A percentile compares a stretch with the other conserved stretches of the same genome.
These are phyloP conservation scores for Siphamia tubifer DNA, from an alignment of 2,113 vertebrate species.

Conservation along the genomic window DNA sequence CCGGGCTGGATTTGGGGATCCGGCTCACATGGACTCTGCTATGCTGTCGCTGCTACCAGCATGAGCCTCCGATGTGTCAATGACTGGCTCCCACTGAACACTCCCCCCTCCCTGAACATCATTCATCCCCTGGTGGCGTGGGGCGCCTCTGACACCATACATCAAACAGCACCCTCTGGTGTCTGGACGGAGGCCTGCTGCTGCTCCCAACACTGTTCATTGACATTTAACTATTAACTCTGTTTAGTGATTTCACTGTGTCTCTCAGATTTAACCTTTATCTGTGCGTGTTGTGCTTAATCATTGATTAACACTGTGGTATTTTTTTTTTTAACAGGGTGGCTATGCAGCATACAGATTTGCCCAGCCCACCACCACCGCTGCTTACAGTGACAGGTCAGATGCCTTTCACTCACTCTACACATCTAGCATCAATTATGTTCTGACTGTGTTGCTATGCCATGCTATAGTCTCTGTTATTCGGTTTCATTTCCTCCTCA, in stretches of 20 bases:
- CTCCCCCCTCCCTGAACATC: conserved; percentile 29
- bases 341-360: conserved; percentile 94
- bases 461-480: no score
- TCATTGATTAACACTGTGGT: conserved; percentile 47
- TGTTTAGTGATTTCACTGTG: conserved; percentile 15
- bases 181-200: conserved; percentile 15
- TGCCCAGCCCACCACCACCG: conserved; percentile 89
- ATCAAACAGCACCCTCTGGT: conserved; percentile 68
- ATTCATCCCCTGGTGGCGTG: conserved; percentile 36
- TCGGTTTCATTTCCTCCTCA: no score
- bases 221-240: conserved; percentile 36
- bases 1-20: conserved; percentile 36
- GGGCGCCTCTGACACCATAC: conserved; percentile 13
- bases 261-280: conserved; percentile 47
- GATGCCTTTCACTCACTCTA: no score
- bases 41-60: background rate
- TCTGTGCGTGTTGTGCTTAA: conserved; percentile 20
- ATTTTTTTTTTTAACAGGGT: conserved; percentile 61
- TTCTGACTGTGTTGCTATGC: no score
- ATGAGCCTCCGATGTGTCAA: conserved; percentile 17
- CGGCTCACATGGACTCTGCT: conserved; percentile 25
- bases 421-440: no score
- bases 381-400: conserved; percentile 97
- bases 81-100: background rate
- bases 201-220: conserved; percentile 3